Evolutionary conservation across 2,797 vertebrate genomes (phyloP).

Genomic region (Typhlichthys eigenmanni): DNA sequence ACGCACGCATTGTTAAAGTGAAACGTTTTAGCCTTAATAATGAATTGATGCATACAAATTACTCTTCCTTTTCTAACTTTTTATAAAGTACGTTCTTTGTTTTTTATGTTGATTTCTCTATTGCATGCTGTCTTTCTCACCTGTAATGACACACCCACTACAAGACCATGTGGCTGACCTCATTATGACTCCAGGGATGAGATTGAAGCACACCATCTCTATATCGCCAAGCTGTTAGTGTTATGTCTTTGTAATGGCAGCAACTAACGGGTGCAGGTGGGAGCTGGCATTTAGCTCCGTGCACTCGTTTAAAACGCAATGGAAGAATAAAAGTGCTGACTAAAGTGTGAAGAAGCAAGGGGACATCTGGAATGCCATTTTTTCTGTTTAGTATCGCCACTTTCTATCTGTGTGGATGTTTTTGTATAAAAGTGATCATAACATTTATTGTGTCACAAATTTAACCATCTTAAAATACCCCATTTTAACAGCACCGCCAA

Average conservation of each 20-base stretch:
- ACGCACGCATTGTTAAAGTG: constrained; percentile 9
- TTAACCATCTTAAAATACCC: no score
- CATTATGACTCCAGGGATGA: constrained; percentile 22
- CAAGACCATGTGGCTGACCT: constrained; percentile 14
- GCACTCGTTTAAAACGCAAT: constrained; percentile 52
- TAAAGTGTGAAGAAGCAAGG: constrained; percentile 36
- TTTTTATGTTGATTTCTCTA: constrained; percentile 11
- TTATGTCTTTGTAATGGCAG: constrained; percentile 41
- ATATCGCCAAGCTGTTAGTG: constrained; percentile 49
- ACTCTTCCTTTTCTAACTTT: constrained; percentile 33
- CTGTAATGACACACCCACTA: constrained; percentile 6
- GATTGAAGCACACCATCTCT: constrained; percentile 20
- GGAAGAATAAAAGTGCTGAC: constrained; percentile 56
- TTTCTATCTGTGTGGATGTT: neutral
- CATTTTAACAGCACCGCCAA: no score
- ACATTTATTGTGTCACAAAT: no score
- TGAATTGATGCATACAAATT: constrained; percentile 40
- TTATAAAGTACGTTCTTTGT: constrained; percentile 17
- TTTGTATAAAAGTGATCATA: neutral
- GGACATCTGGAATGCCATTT: constrained; percentile 54
- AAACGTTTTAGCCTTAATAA: constrained; percentile 35
- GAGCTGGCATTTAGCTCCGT: constrained; percentile 50
- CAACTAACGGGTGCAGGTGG: constrained; percentile 44
- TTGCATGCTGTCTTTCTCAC: neutral
- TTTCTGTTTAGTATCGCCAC: neutral